A percentile compares a stretch with the other conserved stretches of the same genome.
phyloP scores from a whole-genome alignment of 1,140 invertebrate species.

The Monomorium pharaonis region DNA sequence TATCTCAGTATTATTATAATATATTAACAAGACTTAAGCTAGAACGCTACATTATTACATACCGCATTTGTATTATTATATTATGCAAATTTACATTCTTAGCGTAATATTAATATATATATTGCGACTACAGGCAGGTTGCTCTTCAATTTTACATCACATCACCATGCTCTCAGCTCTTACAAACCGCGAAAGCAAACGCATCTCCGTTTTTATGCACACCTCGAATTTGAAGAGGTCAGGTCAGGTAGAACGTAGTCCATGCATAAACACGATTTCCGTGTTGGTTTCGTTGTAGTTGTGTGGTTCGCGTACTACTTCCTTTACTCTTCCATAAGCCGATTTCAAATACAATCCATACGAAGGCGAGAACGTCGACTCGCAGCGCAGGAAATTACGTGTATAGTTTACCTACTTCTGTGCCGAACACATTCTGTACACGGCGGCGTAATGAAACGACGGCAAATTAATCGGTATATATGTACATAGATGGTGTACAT shows the following conservation, averaged over 20 bases:
- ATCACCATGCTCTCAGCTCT: neutral
- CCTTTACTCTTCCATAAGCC: conserved; percentile 2
- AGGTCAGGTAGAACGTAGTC: neutral
- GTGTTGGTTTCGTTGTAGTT: neutral
- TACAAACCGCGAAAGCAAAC: neutral
- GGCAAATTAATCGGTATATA: conserved; percentile 42
- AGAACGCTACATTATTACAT: neutral
- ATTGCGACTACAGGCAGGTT: neutral
- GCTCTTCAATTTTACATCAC: conserved; percentile 7
- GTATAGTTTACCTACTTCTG: conserved; percentile 63
- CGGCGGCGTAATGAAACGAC: conserved; percentile 57
- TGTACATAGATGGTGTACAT: neutral
- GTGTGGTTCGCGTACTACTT: neutral
- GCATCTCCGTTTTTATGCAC: conserved; percentile 13
- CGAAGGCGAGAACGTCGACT: conserved; percentile 44
- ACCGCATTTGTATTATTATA: neutral
- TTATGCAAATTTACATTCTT: neutral
- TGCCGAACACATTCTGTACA: conserved; percentile 37
- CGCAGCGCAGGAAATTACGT: conserved; percentile 59
- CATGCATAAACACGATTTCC: conserved; percentile 28
- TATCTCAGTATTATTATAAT: neutral
- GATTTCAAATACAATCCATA: conserved; percentile 37
- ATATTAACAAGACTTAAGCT: neutral
- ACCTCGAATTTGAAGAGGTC: neutral
- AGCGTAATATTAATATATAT: neutral